phyloP scores from a whole-genome alignment of 2,888 invertebrate species.

The Ochlodes sylvanus region DNA sequence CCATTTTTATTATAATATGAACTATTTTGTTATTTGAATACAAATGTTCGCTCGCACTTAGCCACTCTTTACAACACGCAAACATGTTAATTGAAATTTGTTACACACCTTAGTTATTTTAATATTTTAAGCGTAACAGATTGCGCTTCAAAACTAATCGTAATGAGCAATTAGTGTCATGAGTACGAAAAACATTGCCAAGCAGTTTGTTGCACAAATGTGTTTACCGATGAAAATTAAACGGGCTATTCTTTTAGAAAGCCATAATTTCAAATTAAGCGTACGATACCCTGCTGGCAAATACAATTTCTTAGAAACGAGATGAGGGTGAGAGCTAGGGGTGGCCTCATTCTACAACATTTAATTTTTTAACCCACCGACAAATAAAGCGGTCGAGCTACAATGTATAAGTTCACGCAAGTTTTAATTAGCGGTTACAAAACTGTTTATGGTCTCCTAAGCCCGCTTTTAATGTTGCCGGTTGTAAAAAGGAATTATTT shows the following conservation, averaged over 20 bases:
- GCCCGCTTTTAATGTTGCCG: constrained; percentile 12
- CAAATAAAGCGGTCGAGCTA: constrained; percentile 46
- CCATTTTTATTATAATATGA: background rate
- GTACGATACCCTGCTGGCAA: constrained; percentile 65
- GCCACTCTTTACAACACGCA: background rate
- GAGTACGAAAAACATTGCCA: constrained; percentile 35
- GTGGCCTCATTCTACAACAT: constrained; percentile 46
- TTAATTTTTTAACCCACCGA: constrained; percentile 42
- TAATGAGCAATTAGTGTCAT: constrained; percentile 38
- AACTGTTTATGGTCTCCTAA: constrained; percentile 32
- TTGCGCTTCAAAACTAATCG: constrained; percentile 29
- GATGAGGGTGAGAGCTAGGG: constrained; percentile 48
- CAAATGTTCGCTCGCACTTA: no score
- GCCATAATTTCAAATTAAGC: constrained; percentile 78
- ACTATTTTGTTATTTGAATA: background rate
- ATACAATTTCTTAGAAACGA: constrained; percentile 67
- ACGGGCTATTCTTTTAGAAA: constrained; percentile 67
- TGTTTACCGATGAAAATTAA: constrained; percentile 70
- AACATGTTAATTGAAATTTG: constrained; percentile 16
- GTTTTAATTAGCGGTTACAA: constrained; percentile 44
- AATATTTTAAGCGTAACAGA: constrained; percentile 11
- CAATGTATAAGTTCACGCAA: constrained; percentile 41
- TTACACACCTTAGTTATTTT: background rate
- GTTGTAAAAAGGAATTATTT: constrained; percentile 32
- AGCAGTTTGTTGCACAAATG: constrained; percentile 40